Conservation (phyloP, 2,113 vertebrate species). For the Apodemus speciosus region DNA sequence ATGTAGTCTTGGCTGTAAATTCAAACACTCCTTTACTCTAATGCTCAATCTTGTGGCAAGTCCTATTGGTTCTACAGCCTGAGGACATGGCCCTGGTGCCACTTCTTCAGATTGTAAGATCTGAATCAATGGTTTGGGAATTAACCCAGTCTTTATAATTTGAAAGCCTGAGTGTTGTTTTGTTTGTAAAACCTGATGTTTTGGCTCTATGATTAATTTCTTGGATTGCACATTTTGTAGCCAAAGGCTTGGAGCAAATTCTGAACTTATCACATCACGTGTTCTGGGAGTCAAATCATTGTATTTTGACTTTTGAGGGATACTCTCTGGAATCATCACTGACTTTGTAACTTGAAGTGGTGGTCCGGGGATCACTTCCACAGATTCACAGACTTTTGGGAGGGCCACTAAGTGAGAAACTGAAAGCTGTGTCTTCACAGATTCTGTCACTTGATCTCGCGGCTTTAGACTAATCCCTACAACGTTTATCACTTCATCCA, state of each 20-base stretch:
- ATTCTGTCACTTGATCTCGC: slow-evolving; percentile 32
- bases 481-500: slow-evolving; percentile 14
- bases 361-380: not conserved
- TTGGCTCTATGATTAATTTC: slow-evolving; percentile 49
- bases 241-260: not conserved
- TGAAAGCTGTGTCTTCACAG: slow-evolving; percentile 23
- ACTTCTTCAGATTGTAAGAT: slow-evolving; percentile 67
- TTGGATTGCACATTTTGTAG: slow-evolving; percentile 57
- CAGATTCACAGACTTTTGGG: slow-evolving; percentile 13
- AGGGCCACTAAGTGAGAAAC: not conserved
- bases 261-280: slow-evolving; percentile 14
- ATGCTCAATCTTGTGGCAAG: not conserved
- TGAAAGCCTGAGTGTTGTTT: slow-evolving; percentile 37
- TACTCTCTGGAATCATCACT: not conserved
- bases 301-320: slow-evolving; percentile 29
- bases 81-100: slow-evolving; percentile 54
- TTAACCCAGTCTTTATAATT: slow-evolving; percentile 60
- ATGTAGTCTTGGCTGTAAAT: slow-evolving; percentile 14
- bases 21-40: not conserved
- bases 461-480: slow-evolving; percentile 32
- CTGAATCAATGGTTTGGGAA: slow-evolving; percentile 44
- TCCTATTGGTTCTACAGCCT: slow-evolving; percentile 46
- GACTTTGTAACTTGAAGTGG: slow-evolving; percentile 44
- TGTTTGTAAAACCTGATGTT: slow-evolving; percentile 56
- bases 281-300: not conserved